Evolutionary conservation across 2,797 vertebrate species (phyloP).

Genomic region (Heliangelus exortis): DNA sequence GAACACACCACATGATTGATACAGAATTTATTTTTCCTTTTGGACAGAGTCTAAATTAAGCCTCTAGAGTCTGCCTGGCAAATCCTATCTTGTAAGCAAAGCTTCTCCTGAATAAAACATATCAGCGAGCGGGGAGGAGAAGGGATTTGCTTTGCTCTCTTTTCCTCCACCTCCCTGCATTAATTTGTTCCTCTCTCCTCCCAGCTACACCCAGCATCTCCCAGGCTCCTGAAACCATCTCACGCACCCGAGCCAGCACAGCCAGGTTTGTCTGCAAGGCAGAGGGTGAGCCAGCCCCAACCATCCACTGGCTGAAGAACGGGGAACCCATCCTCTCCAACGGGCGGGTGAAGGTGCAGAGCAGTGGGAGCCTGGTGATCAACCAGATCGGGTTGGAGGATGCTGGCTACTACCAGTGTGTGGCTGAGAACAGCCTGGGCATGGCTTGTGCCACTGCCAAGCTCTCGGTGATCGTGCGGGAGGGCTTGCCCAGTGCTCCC

Average conservation of each 20-base stretch:
- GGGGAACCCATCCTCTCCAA: conserved; percentile 86
- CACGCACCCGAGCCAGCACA: conserved; percentile 93
- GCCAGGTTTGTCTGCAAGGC: conserved; percentile 95
- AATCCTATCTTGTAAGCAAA: conserved; percentile 67
- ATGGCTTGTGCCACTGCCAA: conserved; percentile 91
- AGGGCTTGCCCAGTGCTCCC: conserved; percentile 93
- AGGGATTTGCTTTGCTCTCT: conserved; percentile 47
- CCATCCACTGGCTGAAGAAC: conserved; percentile 91
- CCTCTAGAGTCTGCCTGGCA: conserved; percentile 65
- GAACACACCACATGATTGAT: conserved; percentile 44
- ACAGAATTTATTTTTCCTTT: conserved; percentile 70
- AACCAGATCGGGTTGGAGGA: conserved; percentile 95
- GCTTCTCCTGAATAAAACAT: conserved; percentile 70
- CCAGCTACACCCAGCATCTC: conserved; percentile 91
- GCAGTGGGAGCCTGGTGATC: conserved; percentile 91
- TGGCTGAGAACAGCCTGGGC: conserved; percentile 92
- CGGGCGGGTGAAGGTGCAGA: conserved; percentile 91
- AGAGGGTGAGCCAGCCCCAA: conserved; percentile 88
- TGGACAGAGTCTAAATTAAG: conserved; percentile 68
- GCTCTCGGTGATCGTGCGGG: conserved; percentile 92
- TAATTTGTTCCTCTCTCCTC: conserved; percentile 12
- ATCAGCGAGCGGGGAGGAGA: conserved; percentile 22
- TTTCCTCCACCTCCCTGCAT: conserved; percentile 33
- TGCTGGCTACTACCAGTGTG: conserved; percentile 94
- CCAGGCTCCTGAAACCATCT: conserved; percentile 91